Evolutionary conservation across 64 coral and sea anemone genomes (phyloP), one percentile per base, ranked within the genome.

Genomic region (Porites lutea): DNA sequence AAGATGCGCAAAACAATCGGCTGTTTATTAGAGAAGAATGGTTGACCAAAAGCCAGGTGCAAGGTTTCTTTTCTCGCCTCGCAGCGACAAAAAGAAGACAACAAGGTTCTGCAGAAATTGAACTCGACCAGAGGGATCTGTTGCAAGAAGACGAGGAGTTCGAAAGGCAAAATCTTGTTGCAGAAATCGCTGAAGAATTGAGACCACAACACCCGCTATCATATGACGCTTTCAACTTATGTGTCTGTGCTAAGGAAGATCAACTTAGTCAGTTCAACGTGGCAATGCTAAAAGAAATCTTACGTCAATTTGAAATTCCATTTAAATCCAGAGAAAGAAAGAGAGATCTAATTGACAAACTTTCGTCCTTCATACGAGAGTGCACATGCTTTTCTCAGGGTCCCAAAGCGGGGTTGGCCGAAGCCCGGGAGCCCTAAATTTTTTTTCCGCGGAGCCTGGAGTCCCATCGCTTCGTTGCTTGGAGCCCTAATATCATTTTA

Each of bases 241-340:
- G 74, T 37, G 74, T 13, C 4, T 76, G 45, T 37, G 74, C 74
- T 45, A 15, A 13, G 48, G 21, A 76, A 76, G 46, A 76, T 6
- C 8, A 76, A 37, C 44, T 76, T 7, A 14, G 21, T 43, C 18
- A 71, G 27, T 76, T 79, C 76, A 79, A 79, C 76, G 76, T 79
- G 76, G 51, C 51, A 79, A 79, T 79, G 76, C 76, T 79, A 52
- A 79, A 79, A 79, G 23, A 79, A n/a, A n/a, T n/a, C n/a, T n/a
- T n/a, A n/a, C n/a, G n/a, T n/a, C n/a, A n/a, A n/a, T n/a, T n/a
- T n/a, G n/a, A n/a, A n/a, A n/a, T n/a, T n/a, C n/a, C n/a, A n/a
- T n/a, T n/a, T n/a, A n/a, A n/a, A n/a, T n/a, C n/a, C n/a, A n/a
- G n/a, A n/a, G n/a, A n/a, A n/a, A n/a, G n/a, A n/a, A n/a, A n/a